Evolutionary conservation across 2,888 invertebrate species (phyloP), one percentile per base, ranked within the genome.

Genomic region (Drosophila meridiana): DNA sequence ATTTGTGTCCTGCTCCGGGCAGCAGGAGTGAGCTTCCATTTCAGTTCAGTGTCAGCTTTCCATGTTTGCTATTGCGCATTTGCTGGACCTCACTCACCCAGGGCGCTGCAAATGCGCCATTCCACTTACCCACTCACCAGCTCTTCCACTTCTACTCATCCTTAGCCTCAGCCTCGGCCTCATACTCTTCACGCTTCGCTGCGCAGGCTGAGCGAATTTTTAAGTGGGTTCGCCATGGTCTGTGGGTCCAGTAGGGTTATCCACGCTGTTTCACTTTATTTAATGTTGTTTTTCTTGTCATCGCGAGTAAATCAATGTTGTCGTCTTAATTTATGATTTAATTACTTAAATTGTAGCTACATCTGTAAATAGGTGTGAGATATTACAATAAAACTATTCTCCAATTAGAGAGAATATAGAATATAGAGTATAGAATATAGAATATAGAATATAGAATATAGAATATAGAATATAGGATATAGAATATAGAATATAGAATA

Each of bases 291-390:
- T 76, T 73, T 62, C 55, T 69, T 84, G 80, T 78, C 71, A 63
- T 60, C 65, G 80, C 73, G 73, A 82, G 82, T 87, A 84, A 89
- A 87, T 87, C 87, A 89, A 75, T 73, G 75, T 60, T 76, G 73
- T 71, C 68, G 52, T 76, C 79, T 83, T 52, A 52, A 83, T 87
- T 87, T 87, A 87, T 81, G 85, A 83, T 87, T 76, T 73, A 70
- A 75, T 83, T 87, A 84, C 72, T 61, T 75, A 66, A 83, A 83
- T 84, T 81, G 82, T 64, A 36, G 40, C 68, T 53, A 3, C n/a
- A 30, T 28, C 26, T 34, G 14, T 20, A n/a, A 45, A 30, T 36
- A 69, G 30, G 36, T 47, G 62, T 63, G 26, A 42, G 13, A 0
- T 34, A 20, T 42, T 38, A n/a, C 1, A 3, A 48, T 2, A 48